Base-by-base conservation (phyloP, 2,888 invertebrate genomes). In the Nematopogon swammerdamellus region DNA sequence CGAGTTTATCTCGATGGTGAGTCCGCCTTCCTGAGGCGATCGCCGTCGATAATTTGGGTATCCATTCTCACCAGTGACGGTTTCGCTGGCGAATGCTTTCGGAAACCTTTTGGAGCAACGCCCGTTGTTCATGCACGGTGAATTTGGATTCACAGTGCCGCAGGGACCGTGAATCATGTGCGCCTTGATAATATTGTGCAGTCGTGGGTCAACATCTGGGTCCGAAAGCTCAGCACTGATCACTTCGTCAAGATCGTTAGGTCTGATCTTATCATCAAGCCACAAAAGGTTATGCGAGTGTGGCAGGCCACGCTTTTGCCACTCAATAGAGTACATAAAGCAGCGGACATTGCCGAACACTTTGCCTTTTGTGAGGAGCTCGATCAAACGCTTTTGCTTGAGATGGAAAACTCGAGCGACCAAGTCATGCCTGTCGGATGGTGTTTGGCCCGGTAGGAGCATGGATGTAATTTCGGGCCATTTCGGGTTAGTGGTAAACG, bases 71-170 rank as follows among this genome's bases (percentile, higher is more conserved):
- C 58, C 56, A 14, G 59, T 50, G 10, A 51, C 45, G 17, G 67
- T 70, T 30, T 52, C 50, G 50, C 61, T 61, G 2, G 52, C 6
- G 19, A 57, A 42, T 17, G 46, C 44, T 18, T 48, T 16, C 5
- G 66, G 68, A 50, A 58, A 70, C 3, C 50, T 51, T 52, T 68
- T 69, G 1, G 55, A 51, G 52, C 66, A 70, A 16, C 49, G 47
- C 1, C 56, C 57, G 25, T 58, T 54, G n/a, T 52, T 49, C 61
- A 63, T 65, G 54, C 67, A 69, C 2, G 59, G 58, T 6, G 25
- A 25, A 25, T 25, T 17, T 11, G 43, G 17, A 11, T 43, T 43
- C 5, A 43, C 4, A 43, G 43, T 16, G 4, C 45, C 45, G 19
- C 45, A 45, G 4, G 45, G 45, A 8, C 45, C 45, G 19, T 45